Base-by-base conservation (phyloP, 2,797 vertebrate genomes). In the Momotus momota region DNA sequence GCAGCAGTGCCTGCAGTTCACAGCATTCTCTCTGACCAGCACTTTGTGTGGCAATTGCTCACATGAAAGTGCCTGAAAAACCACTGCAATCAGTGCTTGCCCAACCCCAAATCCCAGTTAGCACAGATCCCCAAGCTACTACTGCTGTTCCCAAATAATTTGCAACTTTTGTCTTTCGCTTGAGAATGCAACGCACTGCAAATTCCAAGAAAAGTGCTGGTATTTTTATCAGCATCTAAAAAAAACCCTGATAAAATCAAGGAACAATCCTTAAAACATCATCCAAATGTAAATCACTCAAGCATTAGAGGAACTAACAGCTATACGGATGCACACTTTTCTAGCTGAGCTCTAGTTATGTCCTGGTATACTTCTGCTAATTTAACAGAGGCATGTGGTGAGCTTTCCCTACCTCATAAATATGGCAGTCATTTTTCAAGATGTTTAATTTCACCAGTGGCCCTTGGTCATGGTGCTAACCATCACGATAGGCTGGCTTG, bases 201-300 rank as follows among this genome's bases (percentile, higher is more conserved):
- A 48, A 93, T 83, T 86, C 85, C 66, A 52, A 25, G 49, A 78
- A 83, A 81, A 66, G 11, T 58, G 46, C 16, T 48, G 25, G 9
- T 66, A 55, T 58, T 94, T 96, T 93, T 88, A 96, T 40, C 45
- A 81, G 49, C 9, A 29, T 79, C 85, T 12, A n/a, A 31, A 54
- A 10, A 54, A 55, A 54, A 54, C 6, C 51, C 27, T 29, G 29
- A 54, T 29, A 49, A 79, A 89, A 78, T 57, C 29, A 84, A 73
- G 40, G 49, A 77, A 61, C 0, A 1, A 43, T 40, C 33, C 48
- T 57, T 81, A 60, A 70, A 60, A 10, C 13, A 45, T 55, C 16
- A 79, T 25, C 18, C 52, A 81, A 94, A 90, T 66, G 8, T 25
- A 90, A 81, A 80, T 64, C 2, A 69, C 22, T 78, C 48, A 62